These are phyloP conservation scores for Alaudala cheleensis DNA, from an alignment of 2,113 vertebrate species.

Conservation along the genomic window DNA sequence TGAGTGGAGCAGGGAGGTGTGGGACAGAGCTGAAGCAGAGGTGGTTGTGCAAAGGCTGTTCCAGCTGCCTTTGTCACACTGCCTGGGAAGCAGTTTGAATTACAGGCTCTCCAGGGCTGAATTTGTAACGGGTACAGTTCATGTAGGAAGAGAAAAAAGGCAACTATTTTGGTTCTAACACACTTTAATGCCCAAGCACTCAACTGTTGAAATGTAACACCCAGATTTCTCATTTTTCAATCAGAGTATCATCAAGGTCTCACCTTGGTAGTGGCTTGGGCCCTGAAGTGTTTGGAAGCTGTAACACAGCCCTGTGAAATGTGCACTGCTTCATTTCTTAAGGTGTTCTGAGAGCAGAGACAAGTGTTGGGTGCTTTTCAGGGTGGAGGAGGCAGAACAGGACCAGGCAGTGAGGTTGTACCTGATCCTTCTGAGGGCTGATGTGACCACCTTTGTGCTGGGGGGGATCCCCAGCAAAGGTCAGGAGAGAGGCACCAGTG, in stretches of 20 bases:
- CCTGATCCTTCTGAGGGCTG: background rate
- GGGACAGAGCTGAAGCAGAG: background rate
- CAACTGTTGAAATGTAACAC: background rate
- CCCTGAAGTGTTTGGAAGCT: background rate
- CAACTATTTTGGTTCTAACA: background rate
- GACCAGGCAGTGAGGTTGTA: accelerated
- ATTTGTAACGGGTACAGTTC: background rate
- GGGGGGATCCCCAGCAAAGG: background rate
- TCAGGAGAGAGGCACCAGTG: background rate
- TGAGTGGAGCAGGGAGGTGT: background rate
- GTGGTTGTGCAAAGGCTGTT: background rate
- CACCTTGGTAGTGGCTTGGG: background rate
- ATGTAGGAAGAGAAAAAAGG: background rate
- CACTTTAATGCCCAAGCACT: background rate
- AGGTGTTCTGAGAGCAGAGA: background rate
- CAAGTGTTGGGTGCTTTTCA: background rate
- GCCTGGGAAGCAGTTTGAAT: background rate
- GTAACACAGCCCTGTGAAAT: background rate
- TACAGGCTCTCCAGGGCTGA: background rate
- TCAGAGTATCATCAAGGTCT: background rate
- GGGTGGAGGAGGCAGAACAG: background rate
- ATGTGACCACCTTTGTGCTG: background rate
- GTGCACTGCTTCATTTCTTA: background rate
- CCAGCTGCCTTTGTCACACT: background rate
- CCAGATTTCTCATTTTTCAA: background rate